phyloP scores from a whole-genome alignment of 2,113 vertebrate genomes.

The Caranx melampygus region DNA sequence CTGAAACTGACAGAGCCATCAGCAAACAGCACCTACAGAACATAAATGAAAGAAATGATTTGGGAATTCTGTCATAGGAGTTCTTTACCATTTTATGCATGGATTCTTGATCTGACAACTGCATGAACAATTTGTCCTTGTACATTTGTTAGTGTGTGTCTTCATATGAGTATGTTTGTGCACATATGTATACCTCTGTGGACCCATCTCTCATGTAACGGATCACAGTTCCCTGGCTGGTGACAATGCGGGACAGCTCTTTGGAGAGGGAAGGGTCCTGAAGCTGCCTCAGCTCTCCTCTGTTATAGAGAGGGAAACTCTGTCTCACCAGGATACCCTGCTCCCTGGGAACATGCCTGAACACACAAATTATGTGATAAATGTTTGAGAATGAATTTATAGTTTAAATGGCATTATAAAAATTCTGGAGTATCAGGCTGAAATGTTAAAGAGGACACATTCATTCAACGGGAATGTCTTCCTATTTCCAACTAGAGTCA shows the following conservation, averaged over 20 bases:
- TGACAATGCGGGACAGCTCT: slow-evolving; percentile 89
- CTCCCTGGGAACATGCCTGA: slow-evolving; percentile 51
- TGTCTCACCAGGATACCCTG: slow-evolving; percentile 86
- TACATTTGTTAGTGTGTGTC: not conserved
- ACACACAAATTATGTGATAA: not conserved
- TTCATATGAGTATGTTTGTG: not conserved
- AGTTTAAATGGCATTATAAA: not conserved
- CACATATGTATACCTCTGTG: slow-evolving; percentile 84
- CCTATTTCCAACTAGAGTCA: not conserved
- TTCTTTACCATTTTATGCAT: not conserved
- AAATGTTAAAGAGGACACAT: not conserved
- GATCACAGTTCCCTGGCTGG: slow-evolving; percentile 88
- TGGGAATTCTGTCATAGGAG: not conserved
- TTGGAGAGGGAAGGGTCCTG: slow-evolving; percentile 69
- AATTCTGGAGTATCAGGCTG: not conserved
- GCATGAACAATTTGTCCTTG: accelerated
- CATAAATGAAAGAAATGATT: not conserved
- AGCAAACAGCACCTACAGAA: slow-evolving; percentile 90
- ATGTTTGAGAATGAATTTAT: not conserved
- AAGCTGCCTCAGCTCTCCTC: slow-evolving; percentile 31
- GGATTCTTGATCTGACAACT: not conserved
- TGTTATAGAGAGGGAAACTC: slow-evolving; percentile 81
- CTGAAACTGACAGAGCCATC: slow-evolving; percentile 89
- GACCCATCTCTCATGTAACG: slow-evolving; percentile 89
- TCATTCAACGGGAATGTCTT: not conserved